Base-by-base conservation (phyloP, 1,140 invertebrate genomes). In the Ceratina calcarata region DNA sequence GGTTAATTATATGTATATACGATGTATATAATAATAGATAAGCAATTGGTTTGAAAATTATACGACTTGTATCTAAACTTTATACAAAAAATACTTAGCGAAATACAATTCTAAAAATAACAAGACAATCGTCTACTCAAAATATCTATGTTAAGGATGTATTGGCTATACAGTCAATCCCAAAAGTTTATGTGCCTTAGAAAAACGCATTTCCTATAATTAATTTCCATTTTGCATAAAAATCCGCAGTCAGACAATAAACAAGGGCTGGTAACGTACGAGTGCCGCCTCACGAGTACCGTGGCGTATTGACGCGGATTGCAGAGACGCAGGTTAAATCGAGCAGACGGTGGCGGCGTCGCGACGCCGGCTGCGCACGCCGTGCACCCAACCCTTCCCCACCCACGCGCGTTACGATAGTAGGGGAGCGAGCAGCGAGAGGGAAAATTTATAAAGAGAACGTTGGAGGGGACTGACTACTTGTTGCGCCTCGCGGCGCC, bases 271-370 rank as follows among this genome's bases (percentile, higher is more conserved):
- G 27, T 32, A 32, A 32, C 2, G 27, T 32, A 32, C 87, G 88
- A 89, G 87, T 75, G 79, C 80, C 84, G 62, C 58, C 67, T 64
- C 71, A 84, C 78, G 81, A 80, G 71, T 86, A 80, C 57, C 74
- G 53, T 37, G 85, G 85, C 85, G 87, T 89, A 90, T 87, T 89
- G 89, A 88, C 86, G 88, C 85, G 83, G 81, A 82, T 87, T 84
- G 88, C 73, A 85, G 84, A 32, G 27, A 80, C 84, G 84, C 85
- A 65, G 88, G 87, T 90, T 90, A 89, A 89, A 91, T 90, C 83
- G 90, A 89, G 88, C 90, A 91, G 89, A 90, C 89, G 87, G 85
- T 85, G 82, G 90, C 85, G 86, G 90, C 88, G 87, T 88, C 89
- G 87, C 89, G 86, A 87, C 89, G 86, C 84, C 84, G 84, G 86